Base-by-base conservation (phyloP, 2,113 vertebrate species). In the Drymodes brunneopygia region DNA sequence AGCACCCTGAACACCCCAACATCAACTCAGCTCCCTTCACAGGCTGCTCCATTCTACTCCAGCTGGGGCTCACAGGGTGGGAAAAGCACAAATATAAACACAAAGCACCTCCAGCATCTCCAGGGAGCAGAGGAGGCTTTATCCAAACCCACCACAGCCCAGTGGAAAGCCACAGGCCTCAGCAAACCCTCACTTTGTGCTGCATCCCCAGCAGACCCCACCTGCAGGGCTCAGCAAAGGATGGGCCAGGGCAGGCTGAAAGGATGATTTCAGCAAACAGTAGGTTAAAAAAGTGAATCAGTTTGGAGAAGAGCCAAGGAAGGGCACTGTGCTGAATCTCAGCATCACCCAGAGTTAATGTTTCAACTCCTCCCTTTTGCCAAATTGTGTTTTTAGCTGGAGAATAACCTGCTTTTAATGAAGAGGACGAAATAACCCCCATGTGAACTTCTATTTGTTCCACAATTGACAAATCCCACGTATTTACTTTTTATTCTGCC, bases 381-480 rank as follows among this genome's bases (percentile, higher is more conserved):
- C 50, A 88, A 69, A 47, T 48, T 29, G 15, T 69, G 40, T 47
- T 86, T 91, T 90, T 51, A 88, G 62, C 69, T 65, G 40, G 71
- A 83, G 75, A 57, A 23, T 94, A 82, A 94, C 57, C 53, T 80
- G 40, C 53, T 69, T 90, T 69, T 86, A 92, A 86, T 53, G 86
- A 72, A 79, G 70, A 85, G 7, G 38, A 50, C 16, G 28, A 66
- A 85, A 71, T 23, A 89, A 78, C 15, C 24, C 60, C 44, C 44
- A 22, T 4, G 13, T 15, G 40, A 90, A 71, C 73, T 74, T 90
- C 0, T 0, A 75, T 92, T 83, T 94, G 71, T 88, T 88, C 62
- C 67, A 83, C 44, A n/a, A n/a, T 7, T 69, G 75, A 82, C 45
- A 28, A 75, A 60, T 88, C 18, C 44, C n/a, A 72, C 11, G 7